Conservation (phyloP, 2,888 invertebrate species). For the Tetramorium bicarinatum region DNA sequence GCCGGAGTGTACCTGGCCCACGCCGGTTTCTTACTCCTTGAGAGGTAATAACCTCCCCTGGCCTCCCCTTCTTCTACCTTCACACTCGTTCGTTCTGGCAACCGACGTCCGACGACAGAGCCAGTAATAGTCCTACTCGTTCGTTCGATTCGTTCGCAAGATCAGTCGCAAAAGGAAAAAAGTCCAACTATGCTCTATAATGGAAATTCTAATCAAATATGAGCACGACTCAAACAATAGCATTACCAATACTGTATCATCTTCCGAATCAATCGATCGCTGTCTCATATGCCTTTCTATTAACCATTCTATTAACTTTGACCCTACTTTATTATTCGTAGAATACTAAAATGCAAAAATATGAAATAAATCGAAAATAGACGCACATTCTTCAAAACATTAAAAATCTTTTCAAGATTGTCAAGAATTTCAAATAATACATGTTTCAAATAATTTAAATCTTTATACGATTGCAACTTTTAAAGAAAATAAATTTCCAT, state of each 20-base stretch:
- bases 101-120: conserved; percentile 77
- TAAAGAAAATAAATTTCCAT: neutral
- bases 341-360: neutral
- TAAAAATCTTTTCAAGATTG: neutral
- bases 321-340: neutral
- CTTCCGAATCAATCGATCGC: conserved; percentile 22
- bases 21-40: conserved; percentile 74
- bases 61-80: conserved; percentile 70
- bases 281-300: neutral
- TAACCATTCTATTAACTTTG: conserved; percentile 8
- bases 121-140: conserved; percentile 58
- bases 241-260: conserved; percentile 13
- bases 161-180: conserved; percentile 38
- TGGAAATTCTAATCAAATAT: conserved; percentile 66
- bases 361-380: neutral
- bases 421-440: neutral
- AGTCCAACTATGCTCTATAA: conserved; percentile 49
- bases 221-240: conserved; percentile 53
- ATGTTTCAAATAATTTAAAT: neutral
- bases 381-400: neutral
- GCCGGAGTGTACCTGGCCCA: conserved; percentile 76
- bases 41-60: conserved; percentile 74
- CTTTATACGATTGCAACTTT: neutral
- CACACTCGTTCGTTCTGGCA: conserved; percentile 75
- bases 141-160: conserved; percentile 29